These are phyloP conservation scores for Sericinus montela DNA, from an alignment of 2,888 invertebrate species.

Conservation along the genomic window DNA sequence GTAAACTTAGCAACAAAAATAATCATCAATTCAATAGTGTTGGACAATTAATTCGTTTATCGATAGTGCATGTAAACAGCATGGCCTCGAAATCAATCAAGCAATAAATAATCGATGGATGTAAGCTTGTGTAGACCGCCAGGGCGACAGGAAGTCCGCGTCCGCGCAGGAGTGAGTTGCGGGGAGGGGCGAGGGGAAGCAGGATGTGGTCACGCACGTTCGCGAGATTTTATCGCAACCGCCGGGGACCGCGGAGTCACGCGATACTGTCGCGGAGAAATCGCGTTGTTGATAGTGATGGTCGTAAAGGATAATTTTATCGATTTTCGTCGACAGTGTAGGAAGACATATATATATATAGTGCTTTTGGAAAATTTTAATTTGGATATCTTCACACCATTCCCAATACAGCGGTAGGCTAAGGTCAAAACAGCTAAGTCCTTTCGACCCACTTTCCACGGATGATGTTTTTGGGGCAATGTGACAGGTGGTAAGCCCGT, in stretches of 20 bases:
- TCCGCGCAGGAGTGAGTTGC: conserved; percentile 22
- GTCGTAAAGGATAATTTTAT: conserved; percentile 17
- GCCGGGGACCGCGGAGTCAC: conserved; percentile 22
- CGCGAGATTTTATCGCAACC: conserved; percentile 32
- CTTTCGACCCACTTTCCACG: too few species aligned
- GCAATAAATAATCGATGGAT: conserved; percentile 6
- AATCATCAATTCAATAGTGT: too few species aligned
- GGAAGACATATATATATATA: too few species aligned
- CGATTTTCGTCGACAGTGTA: not conserved
- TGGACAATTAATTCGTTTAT: too few species aligned
- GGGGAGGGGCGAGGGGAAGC: conserved; percentile 26
- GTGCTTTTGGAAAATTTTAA: too few species aligned
- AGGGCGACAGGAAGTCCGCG: conserved; percentile 30
- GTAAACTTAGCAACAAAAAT: too few species aligned
- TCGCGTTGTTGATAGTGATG: conserved; percentile 17
- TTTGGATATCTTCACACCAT: too few species aligned
- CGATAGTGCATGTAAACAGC: too few species aligned
- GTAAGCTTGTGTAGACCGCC: conserved; percentile 22
- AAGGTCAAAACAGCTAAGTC: too few species aligned
- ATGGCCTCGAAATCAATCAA: not conserved
- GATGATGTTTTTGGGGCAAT: too few species aligned
- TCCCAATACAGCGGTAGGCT: too few species aligned
- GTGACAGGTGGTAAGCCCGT: too few species aligned
- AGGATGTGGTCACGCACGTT: conserved; percentile 67
- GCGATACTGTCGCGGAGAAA: conserved; percentile 20